phyloP scores from a whole-genome alignment of 2,113 vertebrate species.

The Bubo bubo region DNA sequence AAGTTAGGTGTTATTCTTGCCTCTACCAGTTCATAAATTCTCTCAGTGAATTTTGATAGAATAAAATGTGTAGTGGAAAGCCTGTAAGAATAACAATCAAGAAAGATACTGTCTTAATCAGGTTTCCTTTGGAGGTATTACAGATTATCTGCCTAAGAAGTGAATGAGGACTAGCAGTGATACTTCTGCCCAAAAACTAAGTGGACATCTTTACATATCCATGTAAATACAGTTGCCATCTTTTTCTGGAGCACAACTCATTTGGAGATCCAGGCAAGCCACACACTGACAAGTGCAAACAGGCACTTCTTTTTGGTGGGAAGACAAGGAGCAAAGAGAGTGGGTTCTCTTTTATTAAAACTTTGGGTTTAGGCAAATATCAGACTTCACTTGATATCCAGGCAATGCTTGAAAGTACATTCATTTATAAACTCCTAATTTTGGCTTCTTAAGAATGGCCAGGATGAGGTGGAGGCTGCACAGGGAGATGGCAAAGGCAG shows the following conservation, averaged over 20 bases:
- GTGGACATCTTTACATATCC: not conserved
- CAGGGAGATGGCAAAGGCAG: not conserved
- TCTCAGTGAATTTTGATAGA: not conserved
- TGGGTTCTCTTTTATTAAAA: not conserved
- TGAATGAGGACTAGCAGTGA: not conserved
- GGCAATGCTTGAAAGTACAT: not conserved
- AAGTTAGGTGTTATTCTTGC: not conserved
- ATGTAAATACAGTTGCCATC: not conserved
- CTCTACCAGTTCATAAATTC: not conserved
- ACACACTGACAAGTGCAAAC: not conserved
- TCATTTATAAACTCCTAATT: not conserved
- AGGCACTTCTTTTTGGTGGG: not conserved
- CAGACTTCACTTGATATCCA: not conserved
- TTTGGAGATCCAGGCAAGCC: not conserved
- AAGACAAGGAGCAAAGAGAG: not conserved
- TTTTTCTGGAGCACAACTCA: not conserved
- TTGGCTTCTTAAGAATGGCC: not conserved
- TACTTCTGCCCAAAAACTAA: not conserved
- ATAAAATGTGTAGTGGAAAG: not conserved
- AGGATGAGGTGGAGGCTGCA: not conserved
- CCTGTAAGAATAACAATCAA: not conserved
- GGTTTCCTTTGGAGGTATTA: not conserved
- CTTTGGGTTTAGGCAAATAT: not conserved
- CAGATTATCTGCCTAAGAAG: not conserved
- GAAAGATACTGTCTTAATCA: not conserved